Evolutionary conservation across 2,888 invertebrate species (phyloP), one percentile per base, ranked within the genome.

Genomic region (Dicycla oo): DNA sequence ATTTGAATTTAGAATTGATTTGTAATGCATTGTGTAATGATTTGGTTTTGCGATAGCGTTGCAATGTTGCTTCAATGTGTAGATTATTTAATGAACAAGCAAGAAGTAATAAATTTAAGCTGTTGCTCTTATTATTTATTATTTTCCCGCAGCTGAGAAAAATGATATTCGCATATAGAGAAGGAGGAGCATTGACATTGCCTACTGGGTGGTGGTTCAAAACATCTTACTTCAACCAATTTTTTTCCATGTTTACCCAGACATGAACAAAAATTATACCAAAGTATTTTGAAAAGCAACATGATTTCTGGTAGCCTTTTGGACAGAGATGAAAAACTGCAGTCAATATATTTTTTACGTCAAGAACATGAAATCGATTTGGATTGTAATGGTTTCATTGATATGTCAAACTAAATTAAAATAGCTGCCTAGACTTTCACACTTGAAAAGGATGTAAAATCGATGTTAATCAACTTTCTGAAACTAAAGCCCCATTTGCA

Each of bases 1-100:
- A 43, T 76, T 77, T 75, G 54, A 74, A 66, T 75, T 75, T 67
- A 26, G 73, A 80, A 80, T 75, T 69, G 49, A 66, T 77, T 81
- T 69, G 61, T 80, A 30, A 58, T 54, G 45, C 66, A 20, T 65
- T 72, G 60, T 58, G 60, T 68, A 58, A 61, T 71, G 61, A 65
- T 71, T 73, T 34, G 11, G 30, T n/a, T 57, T 60, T 34, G 56
- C 56, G 64, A 70, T 68, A 56, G 30, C 10, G n/a, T 60, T 70
- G 40, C 11, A 23, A 18, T 67, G 20, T 56, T 43, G 7, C 1
- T 57, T 34, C 3, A 34, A 34, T 34, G 4, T 4, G 5, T 34
- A 5, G 34, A 34, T n/a, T n/a, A 51, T 51, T 49, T 15, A 62
- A n/a, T 49, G 11, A 18, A 34, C 1, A 15, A n/a, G 3, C 10